phyloP scores from a whole-genome alignment of 1,140 invertebrate species.

The Caenorhabditis tropicalis region DNA sequence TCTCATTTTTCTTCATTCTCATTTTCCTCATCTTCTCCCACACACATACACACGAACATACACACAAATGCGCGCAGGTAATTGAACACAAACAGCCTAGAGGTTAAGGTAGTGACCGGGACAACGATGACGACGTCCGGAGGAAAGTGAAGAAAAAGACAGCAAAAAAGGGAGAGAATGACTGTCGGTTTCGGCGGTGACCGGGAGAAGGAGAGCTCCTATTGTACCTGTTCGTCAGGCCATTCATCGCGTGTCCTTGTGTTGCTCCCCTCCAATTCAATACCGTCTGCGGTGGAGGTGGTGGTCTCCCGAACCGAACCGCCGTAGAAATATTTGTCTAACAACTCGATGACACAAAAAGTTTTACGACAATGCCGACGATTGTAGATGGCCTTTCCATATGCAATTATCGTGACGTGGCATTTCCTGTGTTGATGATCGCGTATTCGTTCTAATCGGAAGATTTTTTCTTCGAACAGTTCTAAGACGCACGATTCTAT shows the following conservation, averaged over 20 bases:
- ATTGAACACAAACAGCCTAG: conserved; percentile 41
- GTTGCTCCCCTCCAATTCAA: conserved; percentile 43
- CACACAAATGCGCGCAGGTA: conserved; percentile 25
- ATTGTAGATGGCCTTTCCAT: conserved; percentile 26
- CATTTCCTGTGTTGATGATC: neutral
- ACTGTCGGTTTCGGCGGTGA: neutral
- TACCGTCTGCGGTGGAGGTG: conserved; percentile 36
- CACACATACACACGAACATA: neutral
- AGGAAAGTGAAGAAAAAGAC: conserved; percentile 26
- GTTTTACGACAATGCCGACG: conserved; percentile 32
- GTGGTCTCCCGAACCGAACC: conserved; percentile 27
- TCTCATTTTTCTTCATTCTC: conserved; percentile 4
- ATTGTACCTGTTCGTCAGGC: conserved; percentile 36
- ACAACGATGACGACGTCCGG: conserved; percentile 40
- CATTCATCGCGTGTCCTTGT: conserved; percentile 39
- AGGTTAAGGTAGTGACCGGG: conserved; percentile 40
- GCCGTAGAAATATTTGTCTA: conserved; percentile 39
- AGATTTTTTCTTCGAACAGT: too few relatives aligned
- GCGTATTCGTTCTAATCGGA: too few relatives aligned
- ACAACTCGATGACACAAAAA: conserved; percentile 45
- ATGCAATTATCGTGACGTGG: conserved; percentile 42
- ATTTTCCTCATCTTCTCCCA: neutral
- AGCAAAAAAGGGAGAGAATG: neutral
- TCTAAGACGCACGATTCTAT: too few relatives aligned
- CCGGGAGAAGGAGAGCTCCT: conserved; percentile 35